A percentile compares a stretch with the other conserved stretches of the same genome.
Conservation (phyloP, 1,140 invertebrate species). For the Eciton burchellii region DNA sequence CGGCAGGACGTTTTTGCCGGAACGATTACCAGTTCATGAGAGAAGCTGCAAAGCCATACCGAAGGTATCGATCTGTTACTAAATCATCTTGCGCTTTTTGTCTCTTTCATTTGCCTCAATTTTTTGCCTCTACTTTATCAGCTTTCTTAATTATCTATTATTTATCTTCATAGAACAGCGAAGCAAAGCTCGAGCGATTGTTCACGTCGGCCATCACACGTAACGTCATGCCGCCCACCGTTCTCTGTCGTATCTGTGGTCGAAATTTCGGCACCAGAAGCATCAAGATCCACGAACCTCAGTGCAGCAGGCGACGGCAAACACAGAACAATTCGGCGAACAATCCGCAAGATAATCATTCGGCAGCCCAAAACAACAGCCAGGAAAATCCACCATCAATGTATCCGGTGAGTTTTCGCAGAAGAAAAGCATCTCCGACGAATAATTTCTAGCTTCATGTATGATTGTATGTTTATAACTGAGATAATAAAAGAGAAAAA, state of each 20-base stretch:
- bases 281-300: conserved; percentile 91
- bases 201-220: conserved; percentile 88
- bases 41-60: conserved; percentile 86
- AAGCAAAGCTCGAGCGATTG: conserved; percentile 12
- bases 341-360: conserved; percentile 14
- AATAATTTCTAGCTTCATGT: conserved; percentile 21
- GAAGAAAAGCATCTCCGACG: conserved; percentile 41
- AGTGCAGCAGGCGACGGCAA: conserved; percentile 92
- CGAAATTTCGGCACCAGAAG: conserved; percentile 90
- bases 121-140: background rate
- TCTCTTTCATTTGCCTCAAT: too few species aligned
- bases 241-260: conserved; percentile 91
- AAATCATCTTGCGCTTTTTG: background rate
- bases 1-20: conserved; percentile 89
- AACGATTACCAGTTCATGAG: conserved; percentile 89
- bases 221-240: conserved; percentile 72
- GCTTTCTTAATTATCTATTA: background rate
- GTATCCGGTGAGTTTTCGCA: conserved; percentile 72
- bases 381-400: conserved; percentile 31
- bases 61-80: conserved; percentile 59
- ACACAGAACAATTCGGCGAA: conserved; percentile 87
- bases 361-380: background rate
- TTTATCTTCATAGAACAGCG: conserved; percentile 40
- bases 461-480: background rate
- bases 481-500: too few species aligned